These are phyloP conservation scores for Apeira syringaria DNA, from an alignment of 2,888 invertebrate species.

Conservation along the genomic window DNA sequence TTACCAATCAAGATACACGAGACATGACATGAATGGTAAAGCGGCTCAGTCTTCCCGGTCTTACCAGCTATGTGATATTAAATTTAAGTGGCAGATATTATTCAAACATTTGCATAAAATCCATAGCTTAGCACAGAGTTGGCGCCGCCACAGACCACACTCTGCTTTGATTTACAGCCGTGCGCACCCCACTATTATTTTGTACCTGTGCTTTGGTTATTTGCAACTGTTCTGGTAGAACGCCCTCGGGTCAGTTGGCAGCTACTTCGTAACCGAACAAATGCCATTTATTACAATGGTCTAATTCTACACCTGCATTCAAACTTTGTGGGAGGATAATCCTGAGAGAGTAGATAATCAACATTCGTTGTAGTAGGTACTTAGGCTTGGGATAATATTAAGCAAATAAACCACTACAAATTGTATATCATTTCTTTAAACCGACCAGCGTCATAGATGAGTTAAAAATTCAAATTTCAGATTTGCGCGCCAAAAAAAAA, in stretches of 20 bases:
- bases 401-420: too few species aligned
- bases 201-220: constrained; percentile 3
- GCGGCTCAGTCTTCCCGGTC: neutral
- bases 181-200: constrained; percentile 3
- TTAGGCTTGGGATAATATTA: too few species aligned
- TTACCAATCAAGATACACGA: neutral
- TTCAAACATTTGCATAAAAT: constrained; percentile 44
- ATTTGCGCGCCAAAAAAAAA: too few species aligned
- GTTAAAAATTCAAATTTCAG: too few species aligned
- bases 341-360: too few species aligned
- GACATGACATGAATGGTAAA: neutral
- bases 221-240: neutral
- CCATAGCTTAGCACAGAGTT: constrained; percentile 36
- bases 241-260: constrained; percentile 15
- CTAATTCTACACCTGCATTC: too few species aligned
- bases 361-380: too few species aligned
- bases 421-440: too few species aligned
- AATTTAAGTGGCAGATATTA: constrained; percentile 32
- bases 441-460: too few species aligned
- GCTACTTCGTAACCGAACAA: constrained; percentile 4
- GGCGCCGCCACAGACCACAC: neutral
- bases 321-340: too few species aligned
- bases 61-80: constrained; percentile 7
- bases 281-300: too few species aligned
- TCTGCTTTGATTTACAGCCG: constrained; percentile 8